Evolutionary conservation across 2,113 vertebrate genomes (phyloP).

Genomic region (Malurus elegans): DNA sequence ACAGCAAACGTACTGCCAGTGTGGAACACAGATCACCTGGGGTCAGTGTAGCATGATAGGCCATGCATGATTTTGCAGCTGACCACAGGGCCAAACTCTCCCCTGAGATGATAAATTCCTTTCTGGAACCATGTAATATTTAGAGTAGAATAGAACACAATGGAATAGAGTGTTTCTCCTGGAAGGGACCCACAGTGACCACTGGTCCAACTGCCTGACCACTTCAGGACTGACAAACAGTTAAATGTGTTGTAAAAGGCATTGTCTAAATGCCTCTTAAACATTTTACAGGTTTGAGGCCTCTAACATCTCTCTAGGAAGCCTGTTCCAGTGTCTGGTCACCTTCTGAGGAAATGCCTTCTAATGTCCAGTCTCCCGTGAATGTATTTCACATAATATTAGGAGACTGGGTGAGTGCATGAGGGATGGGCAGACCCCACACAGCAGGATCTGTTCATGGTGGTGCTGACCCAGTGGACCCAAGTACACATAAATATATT

Average conservation of each 20-base stretch:
- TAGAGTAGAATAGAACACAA: background rate
- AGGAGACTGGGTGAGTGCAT: rapidly evolving
- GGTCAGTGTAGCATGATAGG: background rate
- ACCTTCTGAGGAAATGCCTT: background rate
- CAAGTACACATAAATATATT: background rate
- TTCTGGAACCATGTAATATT: background rate
- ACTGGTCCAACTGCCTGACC: background rate
- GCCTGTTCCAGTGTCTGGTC: background rate
- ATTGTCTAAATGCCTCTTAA: background rate
- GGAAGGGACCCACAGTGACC: background rate
- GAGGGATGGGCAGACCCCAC: background rate
- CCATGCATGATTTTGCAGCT: background rate
- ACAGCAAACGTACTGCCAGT: background rate
- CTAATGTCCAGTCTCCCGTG: background rate
- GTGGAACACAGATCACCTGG: background rate
- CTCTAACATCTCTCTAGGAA: background rate
- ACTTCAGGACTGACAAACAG: background rate
- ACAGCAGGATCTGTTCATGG: background rate
- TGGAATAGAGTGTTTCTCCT: background rate
- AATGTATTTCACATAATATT: background rate
- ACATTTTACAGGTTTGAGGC: background rate
- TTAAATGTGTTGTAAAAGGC: background rate
- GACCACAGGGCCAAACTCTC: background rate
- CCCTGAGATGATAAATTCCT: background rate
- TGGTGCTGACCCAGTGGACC: background rate